Conservation (phyloP, 1,140 invertebrate species). For the Andricus grossulariae region DNA sequence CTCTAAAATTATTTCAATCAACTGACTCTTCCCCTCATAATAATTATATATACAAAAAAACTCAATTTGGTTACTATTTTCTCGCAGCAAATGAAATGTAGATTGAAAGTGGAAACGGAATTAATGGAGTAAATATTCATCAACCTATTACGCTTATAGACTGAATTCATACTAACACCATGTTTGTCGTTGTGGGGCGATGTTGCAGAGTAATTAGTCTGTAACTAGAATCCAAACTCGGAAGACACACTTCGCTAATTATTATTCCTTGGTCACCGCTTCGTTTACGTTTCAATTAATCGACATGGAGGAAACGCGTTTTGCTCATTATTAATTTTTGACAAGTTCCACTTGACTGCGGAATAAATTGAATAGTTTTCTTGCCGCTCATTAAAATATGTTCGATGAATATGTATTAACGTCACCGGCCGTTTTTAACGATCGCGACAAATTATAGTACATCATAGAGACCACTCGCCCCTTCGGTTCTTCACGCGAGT, state of each 20-base stretch:
- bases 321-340: constrained; percentile 41
- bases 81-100: no score
- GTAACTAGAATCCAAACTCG: background rate
- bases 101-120: no score
- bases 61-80: no score
- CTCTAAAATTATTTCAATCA: background rate
- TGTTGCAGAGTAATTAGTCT: background rate
- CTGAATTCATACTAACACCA: no score
- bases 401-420: constrained; percentile 58
- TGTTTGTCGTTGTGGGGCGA: background rate
- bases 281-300: constrained; percentile 43
- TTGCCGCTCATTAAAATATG: constrained; percentile 49
- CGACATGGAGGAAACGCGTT: constrained; percentile 41
- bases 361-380: constrained; percentile 28
- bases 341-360: background rate
- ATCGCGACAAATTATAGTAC: constrained; percentile 55
- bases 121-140: no score
- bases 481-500: constrained; percentile 3
- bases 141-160: no score
- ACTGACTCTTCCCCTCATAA: no score
- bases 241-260: constrained; percentile 28
- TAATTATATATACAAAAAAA: no score
- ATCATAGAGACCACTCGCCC: constrained; percentile 46
- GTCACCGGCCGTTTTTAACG: constrained; percentile 53
- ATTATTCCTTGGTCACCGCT: constrained; percentile 38